Evolutionary conservation across 2,888 invertebrate genomes (phyloP), one percentile per base, ranked within the genome.

Genomic region (Pyrochroa serraticornis): DNA sequence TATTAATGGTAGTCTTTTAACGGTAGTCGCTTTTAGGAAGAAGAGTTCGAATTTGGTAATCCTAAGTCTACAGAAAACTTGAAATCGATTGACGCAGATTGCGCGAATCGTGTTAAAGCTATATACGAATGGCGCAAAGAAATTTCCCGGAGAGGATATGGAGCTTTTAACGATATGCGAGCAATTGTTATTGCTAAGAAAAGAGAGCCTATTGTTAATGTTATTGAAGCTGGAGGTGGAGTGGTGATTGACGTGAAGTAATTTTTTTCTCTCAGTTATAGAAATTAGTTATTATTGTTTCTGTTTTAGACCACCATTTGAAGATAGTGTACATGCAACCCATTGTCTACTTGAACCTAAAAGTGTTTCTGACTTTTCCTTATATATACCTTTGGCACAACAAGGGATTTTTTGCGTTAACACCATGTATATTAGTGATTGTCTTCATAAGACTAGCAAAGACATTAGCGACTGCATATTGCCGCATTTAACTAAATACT

Each of bases 31-130:
- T 64, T 74, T 0, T 68, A 92, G 90, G 95, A 95, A 76, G 90
- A 91, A 68, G 83, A 86, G 0, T 93, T 84, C 76, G 95, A 95
- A 75, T 94, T 92, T 88, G 94, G 94, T 2, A 93, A 93, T 76
- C 88, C 89, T 0, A 77, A 79, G 46, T 87, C 88, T 0, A 66
- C 70, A 46, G 79, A 78, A 1, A 79, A 81, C 0, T 82, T 85
- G 0, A 74, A 82, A 0, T 73, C 86, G 2, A 70, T 31, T 64
- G 80, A 39, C 41, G 82, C 70, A 30, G 72, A 75, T 30, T 80
- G 69, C 31, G 80, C 75, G 69, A 80, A 75, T 71, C 83, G 85
- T 63, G 80, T 80, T 1, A 75, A 79, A 0, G 87, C 89, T 0
- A 87, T 86, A 1, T 78, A 87, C 70, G 84, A 84, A 62, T 94